Percentiles rank a stretch among this genome's conserved stretches.
These are phyloP conservation scores for Megaceryle torquata DNA, from an alignment of 2,113 vertebrate species.

Conservation along the genomic window DNA sequence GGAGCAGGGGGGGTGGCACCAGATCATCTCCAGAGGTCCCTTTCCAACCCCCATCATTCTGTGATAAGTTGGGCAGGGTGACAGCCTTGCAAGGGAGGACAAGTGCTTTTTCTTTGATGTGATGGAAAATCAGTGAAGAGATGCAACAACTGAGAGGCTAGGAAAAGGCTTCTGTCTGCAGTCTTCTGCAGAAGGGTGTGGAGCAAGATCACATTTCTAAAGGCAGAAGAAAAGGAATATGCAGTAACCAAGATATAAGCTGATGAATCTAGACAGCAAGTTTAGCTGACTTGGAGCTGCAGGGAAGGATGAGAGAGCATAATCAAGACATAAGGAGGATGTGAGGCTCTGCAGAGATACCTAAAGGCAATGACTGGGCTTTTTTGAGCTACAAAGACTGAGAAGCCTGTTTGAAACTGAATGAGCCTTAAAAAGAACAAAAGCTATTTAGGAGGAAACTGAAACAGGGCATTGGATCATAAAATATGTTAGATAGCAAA, in stretches of 20 bases:
- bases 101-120: background rate
- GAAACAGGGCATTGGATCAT: background rate
- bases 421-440: background rate
- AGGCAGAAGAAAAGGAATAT: background rate
- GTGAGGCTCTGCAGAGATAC: background rate
- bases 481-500: background rate
- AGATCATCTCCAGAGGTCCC: background rate
- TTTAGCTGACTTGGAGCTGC: background rate
- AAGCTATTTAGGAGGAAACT: background rate
- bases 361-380: background rate
- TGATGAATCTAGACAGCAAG: background rate
- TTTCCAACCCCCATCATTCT: background rate
- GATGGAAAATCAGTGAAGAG: background rate
- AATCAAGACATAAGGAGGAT: background rate
- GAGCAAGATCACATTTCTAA: background rate
- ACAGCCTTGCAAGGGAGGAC: background rate
- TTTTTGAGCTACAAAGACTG: background rate
- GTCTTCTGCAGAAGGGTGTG: background rate
- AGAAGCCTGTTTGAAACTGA: background rate
- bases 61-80: background rate
- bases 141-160: background rate
- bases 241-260: background rate
- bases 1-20: background rate
- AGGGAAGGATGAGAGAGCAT: background rate
- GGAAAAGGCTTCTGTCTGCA: background rate